phyloP scores from a whole-genome alignment of 2,113 vertebrate genomes.

The Chionis minor region DNA sequence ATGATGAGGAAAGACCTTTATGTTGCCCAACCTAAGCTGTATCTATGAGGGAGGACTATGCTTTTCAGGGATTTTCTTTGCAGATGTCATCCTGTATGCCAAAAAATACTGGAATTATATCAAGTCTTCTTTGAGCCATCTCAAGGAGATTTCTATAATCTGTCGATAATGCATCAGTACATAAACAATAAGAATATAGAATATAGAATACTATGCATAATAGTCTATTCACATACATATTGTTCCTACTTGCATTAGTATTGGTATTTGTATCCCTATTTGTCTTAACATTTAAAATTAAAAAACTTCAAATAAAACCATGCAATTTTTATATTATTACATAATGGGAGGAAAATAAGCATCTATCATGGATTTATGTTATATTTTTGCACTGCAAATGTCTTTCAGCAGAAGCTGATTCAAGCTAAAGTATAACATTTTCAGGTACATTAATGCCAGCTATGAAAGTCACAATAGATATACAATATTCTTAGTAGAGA shows the following conservation, averaged over 20 bases:
- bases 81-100: background rate
- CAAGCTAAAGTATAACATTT: background rate
- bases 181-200: background rate
- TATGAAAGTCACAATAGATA: conserved; percentile 13
- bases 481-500: background rate
- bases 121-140: background rate
- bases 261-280: background rate
- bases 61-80: background rate
- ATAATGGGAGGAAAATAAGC: background rate
- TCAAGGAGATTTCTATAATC: background rate
- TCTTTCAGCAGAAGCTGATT: background rate
- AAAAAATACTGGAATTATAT: background rate
- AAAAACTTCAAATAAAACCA: background rate
- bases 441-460: conserved; percentile 28
- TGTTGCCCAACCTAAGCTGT: background rate
- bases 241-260: background rate
- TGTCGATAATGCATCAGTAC: background rate
- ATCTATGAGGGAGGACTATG: background rate
- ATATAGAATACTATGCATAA: background rate
- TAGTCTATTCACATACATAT: background rate
- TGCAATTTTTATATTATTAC: background rate
- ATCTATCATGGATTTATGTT: background rate
- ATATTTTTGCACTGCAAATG: background rate
- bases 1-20: background rate
- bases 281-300: background rate